These are phyloP conservation scores for Pheosia gnoma DNA, from an alignment of 2,888 invertebrate genomes.

Conservation along the genomic window DNA sequence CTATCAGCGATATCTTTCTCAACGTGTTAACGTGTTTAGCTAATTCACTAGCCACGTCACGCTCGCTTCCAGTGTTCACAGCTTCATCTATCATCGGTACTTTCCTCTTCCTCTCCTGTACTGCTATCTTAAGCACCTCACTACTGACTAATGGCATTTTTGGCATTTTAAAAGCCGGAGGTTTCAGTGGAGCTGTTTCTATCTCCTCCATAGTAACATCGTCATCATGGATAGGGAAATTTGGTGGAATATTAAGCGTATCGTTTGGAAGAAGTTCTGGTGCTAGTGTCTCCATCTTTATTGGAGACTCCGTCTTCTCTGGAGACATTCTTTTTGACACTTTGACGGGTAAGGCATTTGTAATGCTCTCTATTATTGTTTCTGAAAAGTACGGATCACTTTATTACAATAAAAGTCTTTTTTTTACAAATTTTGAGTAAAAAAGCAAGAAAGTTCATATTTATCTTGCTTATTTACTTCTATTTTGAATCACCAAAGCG, in stretches of 20 bases:
- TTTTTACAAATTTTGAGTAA: neutral
- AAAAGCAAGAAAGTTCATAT: too few relatives aligned
- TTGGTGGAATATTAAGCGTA: conserved; percentile 42
- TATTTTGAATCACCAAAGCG: too few relatives aligned
- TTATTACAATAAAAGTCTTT: neutral
- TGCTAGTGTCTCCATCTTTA: conserved; percentile 64
- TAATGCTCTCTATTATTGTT: conserved; percentile 67
- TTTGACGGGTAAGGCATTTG: conserved; percentile 68
- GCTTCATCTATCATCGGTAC: conserved; percentile 53
- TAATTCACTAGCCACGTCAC: conserved; percentile 70
- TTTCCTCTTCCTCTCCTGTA: conserved; percentile 43
- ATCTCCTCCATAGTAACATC: conserved; percentile 28
- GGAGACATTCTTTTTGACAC: conserved; percentile 55
- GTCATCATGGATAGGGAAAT: conserved; percentile 17
- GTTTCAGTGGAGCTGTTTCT: conserved; percentile 31
- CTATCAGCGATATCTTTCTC: conserved; percentile 73
- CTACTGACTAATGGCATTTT: conserved; percentile 73
- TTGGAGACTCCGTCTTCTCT: conserved; percentile 53
- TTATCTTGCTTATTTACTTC: too few relatives aligned
- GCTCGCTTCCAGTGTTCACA: conserved; percentile 63
- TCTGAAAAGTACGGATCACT: conserved; percentile 49
- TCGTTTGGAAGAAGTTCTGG: conserved; percentile 66
- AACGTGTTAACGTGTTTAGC: conserved; percentile 69
- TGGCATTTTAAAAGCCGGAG: conserved; percentile 59
- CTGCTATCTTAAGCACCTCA: conserved; percentile 60